phyloP scores from a whole-genome alignment of 2,888 invertebrate species.

The Pinctada fucata region DNA sequence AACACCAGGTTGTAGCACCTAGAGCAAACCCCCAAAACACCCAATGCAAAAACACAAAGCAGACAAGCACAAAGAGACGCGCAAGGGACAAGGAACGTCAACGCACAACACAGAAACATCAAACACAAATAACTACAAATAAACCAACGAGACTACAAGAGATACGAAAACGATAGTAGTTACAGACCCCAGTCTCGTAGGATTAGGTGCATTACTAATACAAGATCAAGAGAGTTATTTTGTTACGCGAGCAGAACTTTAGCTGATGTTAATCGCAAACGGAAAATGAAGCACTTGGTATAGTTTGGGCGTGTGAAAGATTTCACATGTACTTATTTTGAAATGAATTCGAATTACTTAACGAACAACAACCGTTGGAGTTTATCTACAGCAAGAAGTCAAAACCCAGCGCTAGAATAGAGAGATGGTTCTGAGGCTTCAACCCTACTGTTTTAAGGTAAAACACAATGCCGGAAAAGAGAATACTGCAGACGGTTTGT shows the following conservation, averaged over 20 bases:
- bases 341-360: conserved; percentile 1
- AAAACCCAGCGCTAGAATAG: conserved; percentile 3
- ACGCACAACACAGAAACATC: too few species aligned
- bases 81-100: too few species aligned
- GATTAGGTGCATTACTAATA: conserved; percentile 36
- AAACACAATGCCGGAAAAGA: neutral
- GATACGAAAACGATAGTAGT: conserved; percentile 20
- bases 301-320: conserved; percentile 58
- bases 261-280: conserved; percentile 46
- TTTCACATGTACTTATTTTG: conserved; percentile 58
- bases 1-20: too few species aligned
- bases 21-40: too few species aligned
- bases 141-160: too few species aligned
- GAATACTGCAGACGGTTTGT: too few species aligned
- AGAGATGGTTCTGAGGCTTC: neutral
- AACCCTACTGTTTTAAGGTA: conserved; percentile 3
- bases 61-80: too few species aligned
- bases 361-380: conserved; percentile 1
- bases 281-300: conserved; percentile 50
- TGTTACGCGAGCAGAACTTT: conserved; percentile 41
- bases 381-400: too few species aligned
- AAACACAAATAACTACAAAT: too few species aligned
- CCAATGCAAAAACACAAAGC: too few species aligned
- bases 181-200: conserved; percentile 39
- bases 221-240: conserved; percentile 34